Base-by-base conservation (phyloP, 64 coral and sea anemone genomes). In the Anthopleura sola region DNA sequence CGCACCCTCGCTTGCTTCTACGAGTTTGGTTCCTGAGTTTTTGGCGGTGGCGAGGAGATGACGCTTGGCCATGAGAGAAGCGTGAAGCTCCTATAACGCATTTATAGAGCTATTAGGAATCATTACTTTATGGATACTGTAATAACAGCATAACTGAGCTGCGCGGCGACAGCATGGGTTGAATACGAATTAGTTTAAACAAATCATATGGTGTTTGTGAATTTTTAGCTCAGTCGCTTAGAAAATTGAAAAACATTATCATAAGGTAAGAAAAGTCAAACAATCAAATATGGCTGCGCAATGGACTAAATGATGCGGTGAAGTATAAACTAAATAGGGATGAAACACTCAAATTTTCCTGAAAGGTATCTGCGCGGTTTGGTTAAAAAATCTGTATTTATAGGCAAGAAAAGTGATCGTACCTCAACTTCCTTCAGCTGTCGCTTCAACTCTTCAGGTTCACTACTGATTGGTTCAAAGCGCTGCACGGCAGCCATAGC, bases 351-450 rank as follows among this genome's bases (percentile, higher is more conserved):
- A 44, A 44, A 44, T 44, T 44, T 44, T 44, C 40, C 40, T 44
- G 40, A 44, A 44, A 8, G 40, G 40, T 8, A 8, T 44, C 4
- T 44, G 40, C 40, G 2, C 9, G 40, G 40, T 44, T 44, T 44
- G 40, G 40, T 3, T 6, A 44, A 44, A 0, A 8, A 0, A 44
- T 44, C 40, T 44, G 4, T 44, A 2, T 62, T n/a, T 62, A 26
- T 26, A n/a, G 58, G 34, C 31, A 71, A 71, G 66, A 2, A 32
- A 48, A 48, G 44, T 23, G 68, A 60, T 84, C 32, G 68, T 90
- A 83, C 94, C 90, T 97, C 90, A 5, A 92, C 94, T 58, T 97
- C 90, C 44, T 86, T 83, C 60, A 97, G 84, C 66, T 97, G 94
- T 75, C 89, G 44, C n/a, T 93, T 89, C 34, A 97, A 33, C 51